Evolutionary conservation across 2,888 invertebrate species (phyloP).

Genomic region (Perizoma affinitatum): DNA sequence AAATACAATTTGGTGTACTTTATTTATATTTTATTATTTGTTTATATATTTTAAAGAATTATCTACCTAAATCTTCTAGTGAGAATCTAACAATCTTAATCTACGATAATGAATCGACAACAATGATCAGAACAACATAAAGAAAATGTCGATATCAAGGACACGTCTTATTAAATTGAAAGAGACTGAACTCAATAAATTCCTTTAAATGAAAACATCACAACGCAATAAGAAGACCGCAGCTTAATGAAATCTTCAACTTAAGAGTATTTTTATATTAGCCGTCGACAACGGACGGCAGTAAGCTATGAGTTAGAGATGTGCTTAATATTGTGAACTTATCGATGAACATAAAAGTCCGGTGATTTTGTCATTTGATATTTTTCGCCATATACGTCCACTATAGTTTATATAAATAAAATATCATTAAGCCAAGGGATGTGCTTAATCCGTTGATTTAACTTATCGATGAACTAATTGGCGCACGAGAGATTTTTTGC

Average conservation of each 20-base stretch:
- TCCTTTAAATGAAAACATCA: conserved; percentile 23
- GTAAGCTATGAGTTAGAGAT: conserved; percentile 23
- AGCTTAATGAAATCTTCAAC: conserved; percentile 36
- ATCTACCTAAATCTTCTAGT: too few species aligned
- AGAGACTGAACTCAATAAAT: conserved; percentile 12
- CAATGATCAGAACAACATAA: not conserved
- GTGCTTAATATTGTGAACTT: conserved; percentile 3
- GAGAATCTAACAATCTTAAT: too few species aligned
- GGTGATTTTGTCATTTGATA: not conserved
- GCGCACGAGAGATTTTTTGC: too few species aligned
- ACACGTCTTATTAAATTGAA: conserved; percentile 4
- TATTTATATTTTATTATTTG: too few species aligned
- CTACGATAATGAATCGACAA: too few species aligned
- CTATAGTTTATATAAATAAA: too few species aligned
- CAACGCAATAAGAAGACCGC: conserved; percentile 24
- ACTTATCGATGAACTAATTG: too few species aligned
- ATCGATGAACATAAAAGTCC: conserved; percentile 5
- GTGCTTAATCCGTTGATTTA: too few species aligned
- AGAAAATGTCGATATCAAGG: not conserved
- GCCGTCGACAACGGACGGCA: conserved; percentile 20
- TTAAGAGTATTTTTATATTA: conserved; percentile 24
- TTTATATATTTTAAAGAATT: too few species aligned
- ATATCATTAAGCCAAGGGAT: too few species aligned
- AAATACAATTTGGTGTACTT: too few species aligned
- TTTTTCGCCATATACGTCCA: too few species aligned